Conservation (phyloP, 2,888 invertebrate species). For the Saturnia japonica region DNA sequence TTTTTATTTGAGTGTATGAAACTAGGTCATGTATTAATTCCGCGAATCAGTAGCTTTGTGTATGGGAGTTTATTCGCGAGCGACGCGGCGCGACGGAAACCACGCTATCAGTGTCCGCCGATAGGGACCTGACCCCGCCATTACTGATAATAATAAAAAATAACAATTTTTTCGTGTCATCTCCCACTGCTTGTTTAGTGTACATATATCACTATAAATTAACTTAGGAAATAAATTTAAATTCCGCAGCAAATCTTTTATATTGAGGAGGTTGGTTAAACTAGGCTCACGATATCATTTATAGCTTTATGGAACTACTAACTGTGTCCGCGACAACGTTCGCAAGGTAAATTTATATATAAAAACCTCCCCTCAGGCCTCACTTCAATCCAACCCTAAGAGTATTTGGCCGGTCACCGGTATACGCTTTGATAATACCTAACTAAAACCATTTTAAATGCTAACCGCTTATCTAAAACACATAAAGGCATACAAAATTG, state of each 20-base stretch:
- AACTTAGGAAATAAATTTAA: not conserved
- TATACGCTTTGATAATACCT: no score
- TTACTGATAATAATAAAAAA: constrained; percentile 53
- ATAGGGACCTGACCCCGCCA: constrained; percentile 44
- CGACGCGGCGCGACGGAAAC: constrained; percentile 66
- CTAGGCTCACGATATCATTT: not conserved
- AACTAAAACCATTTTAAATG: no score
- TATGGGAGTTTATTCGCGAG: constrained; percentile 30
- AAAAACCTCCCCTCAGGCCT: no score
- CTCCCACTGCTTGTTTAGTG: not conserved
- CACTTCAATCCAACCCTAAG: no score
- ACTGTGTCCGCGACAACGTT: no score
- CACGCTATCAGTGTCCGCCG: constrained; percentile 54
- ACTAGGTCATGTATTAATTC: constrained; percentile 41
- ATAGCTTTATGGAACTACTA: no score
- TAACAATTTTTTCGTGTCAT: constrained; percentile 44
- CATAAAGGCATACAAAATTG: no score
- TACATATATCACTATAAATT: not conserved
- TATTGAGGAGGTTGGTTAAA: not conserved
- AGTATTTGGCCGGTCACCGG: no score
- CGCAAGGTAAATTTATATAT: no score
- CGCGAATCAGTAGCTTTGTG: constrained; percentile 33
- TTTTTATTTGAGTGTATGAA: constrained; percentile 24
- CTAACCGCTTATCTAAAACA: no score
- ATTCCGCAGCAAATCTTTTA: not conserved